Conservation (phyloP, 1,140 invertebrate genomes). For the Brachionus koreanus region DNA sequence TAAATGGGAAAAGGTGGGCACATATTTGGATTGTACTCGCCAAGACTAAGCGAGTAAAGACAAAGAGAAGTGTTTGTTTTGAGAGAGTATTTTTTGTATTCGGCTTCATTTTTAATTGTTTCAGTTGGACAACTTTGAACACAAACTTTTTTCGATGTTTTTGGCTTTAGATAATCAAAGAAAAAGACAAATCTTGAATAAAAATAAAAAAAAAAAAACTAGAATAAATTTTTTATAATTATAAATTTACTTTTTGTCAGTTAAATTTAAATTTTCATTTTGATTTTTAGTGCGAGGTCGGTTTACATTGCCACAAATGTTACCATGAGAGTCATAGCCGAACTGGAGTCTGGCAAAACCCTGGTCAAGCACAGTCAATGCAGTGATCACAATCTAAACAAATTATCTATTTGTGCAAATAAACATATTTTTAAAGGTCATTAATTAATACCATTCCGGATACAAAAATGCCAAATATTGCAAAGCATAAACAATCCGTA, state of each 20-base stretch:
- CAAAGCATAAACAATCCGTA: slow-evolving; percentile 76
- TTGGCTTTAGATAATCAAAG: slow-evolving; percentile 72
- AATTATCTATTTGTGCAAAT: slow-evolving; percentile 50
- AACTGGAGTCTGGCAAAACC: slow-evolving; percentile 79
- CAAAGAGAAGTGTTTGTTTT: slow-evolving; percentile 71
- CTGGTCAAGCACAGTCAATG: slow-evolving; percentile 81
- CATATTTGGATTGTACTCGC: slow-evolving; percentile 49
- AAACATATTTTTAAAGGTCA: slow-evolving; percentile 41
- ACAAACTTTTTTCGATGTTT: slow-evolving; percentile 77
- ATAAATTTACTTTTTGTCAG: slow-evolving; percentile 67
- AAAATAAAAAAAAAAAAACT: slow-evolving; percentile 45
- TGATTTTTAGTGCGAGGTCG: slow-evolving; percentile 67
- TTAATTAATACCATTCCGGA: slow-evolving; percentile 68
- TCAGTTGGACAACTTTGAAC: slow-evolving; percentile 77
- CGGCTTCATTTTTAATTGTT: slow-evolving; percentile 64
- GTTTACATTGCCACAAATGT: slow-evolving; percentile 79
- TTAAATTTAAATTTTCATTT: slow-evolving; percentile 73
- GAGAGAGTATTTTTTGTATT: slow-evolving; percentile 71
- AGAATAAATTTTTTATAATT: slow-evolving; percentile 46
- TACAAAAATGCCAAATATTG: slow-evolving; percentile 74
- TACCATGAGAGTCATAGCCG: slow-evolving; percentile 92
- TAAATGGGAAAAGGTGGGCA: slow-evolving; percentile 52
- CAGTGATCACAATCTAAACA: slow-evolving; percentile 72
- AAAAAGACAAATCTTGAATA: slow-evolving; percentile 71
- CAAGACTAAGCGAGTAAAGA: slow-evolving; percentile 54